Conservation (phyloP, 2,888 invertebrate genomes). For the Xanthia togata region DNA sequence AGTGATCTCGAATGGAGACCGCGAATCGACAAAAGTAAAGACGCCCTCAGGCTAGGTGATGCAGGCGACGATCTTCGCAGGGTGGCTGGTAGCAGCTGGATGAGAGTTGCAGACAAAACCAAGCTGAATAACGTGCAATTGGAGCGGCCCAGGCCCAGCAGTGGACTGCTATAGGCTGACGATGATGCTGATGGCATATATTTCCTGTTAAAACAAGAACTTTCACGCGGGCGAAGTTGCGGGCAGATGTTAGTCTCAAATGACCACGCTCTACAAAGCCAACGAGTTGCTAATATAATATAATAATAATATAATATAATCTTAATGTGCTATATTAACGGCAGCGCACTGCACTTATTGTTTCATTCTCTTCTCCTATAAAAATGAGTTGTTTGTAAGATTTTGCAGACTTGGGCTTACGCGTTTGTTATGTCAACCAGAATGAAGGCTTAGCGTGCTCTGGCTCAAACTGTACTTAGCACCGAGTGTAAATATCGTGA, state of each 20-base stretch:
- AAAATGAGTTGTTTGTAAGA: background rate
- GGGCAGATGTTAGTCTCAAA: background rate
- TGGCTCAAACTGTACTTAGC: slow-evolving; percentile 26
- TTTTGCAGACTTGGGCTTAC: background rate
- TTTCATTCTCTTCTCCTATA: background rate
- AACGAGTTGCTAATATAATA: background rate
- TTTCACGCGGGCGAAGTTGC: no score
- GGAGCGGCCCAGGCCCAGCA: no score
- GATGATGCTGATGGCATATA: no score
- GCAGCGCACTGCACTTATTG: background rate
- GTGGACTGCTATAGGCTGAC: no score
- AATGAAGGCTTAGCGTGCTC: background rate
- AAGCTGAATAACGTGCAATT: no score
- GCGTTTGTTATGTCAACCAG: slow-evolving; percentile 2
- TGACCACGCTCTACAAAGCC: no score
- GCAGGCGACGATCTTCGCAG: no score
- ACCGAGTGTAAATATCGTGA: slow-evolving; percentile 33
- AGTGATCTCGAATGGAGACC: background rate
- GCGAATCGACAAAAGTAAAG: no score
- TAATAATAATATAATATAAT: no score
- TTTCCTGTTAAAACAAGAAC: background rate
- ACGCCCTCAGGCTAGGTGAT: no score
- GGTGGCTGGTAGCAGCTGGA: no score
- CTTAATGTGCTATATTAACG: background rate
- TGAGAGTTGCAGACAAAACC: no score